phyloP scores from a whole-genome alignment of 2,888 invertebrate species.

The Parelbella ahira region DNA sequence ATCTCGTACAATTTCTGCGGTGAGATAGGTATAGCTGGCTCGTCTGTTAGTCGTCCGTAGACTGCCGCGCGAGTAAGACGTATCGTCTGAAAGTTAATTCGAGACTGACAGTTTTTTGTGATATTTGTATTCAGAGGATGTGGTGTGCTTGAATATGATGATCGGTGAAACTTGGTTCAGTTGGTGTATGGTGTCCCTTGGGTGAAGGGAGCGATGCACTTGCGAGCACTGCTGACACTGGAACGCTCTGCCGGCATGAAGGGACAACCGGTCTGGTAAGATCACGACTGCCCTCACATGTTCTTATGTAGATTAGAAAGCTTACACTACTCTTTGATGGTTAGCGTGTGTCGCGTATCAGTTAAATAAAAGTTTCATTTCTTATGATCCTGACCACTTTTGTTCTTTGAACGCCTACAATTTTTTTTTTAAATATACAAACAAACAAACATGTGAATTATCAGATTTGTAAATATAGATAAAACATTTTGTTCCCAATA shows the following conservation, averaged over 20 bases:
- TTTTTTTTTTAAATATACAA: no score
- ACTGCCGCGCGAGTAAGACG: conserved; percentile 45
- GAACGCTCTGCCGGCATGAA: conserved; percentile 66
- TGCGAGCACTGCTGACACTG: conserved; percentile 54
- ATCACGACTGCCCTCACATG: conserved; percentile 41
- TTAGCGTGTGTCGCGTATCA: no score
- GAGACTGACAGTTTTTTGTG: conserved; percentile 35
- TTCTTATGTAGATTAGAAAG: conserved; percentile 45
- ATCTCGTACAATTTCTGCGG: conserved; percentile 58
- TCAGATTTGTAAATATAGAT: no score
- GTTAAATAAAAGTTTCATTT: no score
- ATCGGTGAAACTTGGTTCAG: conserved; percentile 62
- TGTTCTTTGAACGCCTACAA: no score
- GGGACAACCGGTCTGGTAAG: conserved; percentile 80
- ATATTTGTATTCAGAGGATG: conserved; percentile 52
- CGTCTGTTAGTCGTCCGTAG: conserved; percentile 52
- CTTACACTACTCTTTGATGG: no score
- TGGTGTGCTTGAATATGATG: conserved; percentile 62
- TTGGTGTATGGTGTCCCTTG: conserved; percentile 55
- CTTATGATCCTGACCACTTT: no score
- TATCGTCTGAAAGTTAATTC: conserved; percentile 34
- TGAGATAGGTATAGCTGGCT: conserved; percentile 40
- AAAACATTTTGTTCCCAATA: no score
- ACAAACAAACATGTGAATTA: no score
- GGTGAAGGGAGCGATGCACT: conserved; percentile 64